Conservation (phyloP, 2,797 vertebrate genomes). For the Poecile montanus region DNA sequence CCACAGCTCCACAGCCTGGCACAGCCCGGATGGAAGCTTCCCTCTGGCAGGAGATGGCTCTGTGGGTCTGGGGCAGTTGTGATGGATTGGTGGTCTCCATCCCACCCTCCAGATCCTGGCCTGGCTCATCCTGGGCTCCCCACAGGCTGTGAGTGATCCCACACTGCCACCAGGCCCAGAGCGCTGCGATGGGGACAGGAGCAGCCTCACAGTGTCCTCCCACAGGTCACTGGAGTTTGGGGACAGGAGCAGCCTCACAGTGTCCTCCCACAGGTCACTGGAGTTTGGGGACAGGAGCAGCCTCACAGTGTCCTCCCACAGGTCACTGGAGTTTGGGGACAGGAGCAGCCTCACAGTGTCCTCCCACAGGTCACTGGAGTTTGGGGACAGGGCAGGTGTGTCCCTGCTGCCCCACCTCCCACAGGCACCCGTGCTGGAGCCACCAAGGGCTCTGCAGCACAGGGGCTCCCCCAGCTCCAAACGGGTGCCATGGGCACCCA, state of each 20-base stretch:
- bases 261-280: too few species aligned
- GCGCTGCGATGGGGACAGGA: neutral
- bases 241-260: too few species aligned
- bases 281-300: too few species aligned
- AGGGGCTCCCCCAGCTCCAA: neutral
- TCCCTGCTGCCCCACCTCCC: neutral
- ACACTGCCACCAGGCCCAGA: neutral
- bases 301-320: too few species aligned
- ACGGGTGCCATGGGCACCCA: neutral
- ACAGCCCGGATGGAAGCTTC: neutral
- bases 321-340: neutral
- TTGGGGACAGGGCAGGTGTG: neutral
- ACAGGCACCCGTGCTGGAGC: neutral
- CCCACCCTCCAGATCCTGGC: neutral
- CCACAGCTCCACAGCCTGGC: neutral
- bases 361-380: neutral
- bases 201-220: too few species aligned
- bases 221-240: too few species aligned
- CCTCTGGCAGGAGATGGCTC: neutral
- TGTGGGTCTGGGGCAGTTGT: neutral
- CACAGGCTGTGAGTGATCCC: rapidly evolving
- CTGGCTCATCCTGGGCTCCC: neutral
- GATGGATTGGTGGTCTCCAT: neutral
- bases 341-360: neutral
- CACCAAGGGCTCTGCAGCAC: neutral